A percentile compares a stretch with the other conserved stretches of the same genome.
phyloP scores from a whole-genome alignment of 2,888 invertebrate genomes.

The Eucriotettix oculatus region DNA sequence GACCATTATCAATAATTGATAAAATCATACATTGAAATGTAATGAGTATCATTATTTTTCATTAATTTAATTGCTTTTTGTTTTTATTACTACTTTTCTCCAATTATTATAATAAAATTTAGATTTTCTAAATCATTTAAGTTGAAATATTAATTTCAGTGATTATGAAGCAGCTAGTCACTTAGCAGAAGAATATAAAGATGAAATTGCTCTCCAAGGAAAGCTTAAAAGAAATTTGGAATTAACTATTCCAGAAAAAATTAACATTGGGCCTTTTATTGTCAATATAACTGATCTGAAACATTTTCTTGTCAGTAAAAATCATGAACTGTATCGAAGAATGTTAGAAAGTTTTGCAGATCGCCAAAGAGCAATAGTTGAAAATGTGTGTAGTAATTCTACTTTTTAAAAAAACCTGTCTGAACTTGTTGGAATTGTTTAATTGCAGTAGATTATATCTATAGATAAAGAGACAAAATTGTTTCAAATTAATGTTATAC shows the following conservation, averaged over 20 bases:
- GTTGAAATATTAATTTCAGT: constrained; percentile 17
- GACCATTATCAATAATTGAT: no score
- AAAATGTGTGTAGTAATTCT: constrained; percentile 32
- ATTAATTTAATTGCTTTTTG: no score
- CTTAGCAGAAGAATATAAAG: constrained; percentile 48
- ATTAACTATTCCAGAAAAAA: constrained; percentile 45
- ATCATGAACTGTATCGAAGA: constrained; percentile 47
- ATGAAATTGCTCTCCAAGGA: constrained; percentile 51
- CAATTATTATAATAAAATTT: no score
- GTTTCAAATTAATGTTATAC: no score
- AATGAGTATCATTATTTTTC: no score
- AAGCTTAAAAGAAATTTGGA: constrained; percentile 48
- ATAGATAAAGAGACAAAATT: neutral
- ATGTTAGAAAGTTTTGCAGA: constrained; percentile 55
- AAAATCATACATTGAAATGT: no score
- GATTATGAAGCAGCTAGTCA: constrained; percentile 41
- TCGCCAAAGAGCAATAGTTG: constrained; percentile 45
- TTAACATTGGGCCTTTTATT: constrained; percentile 62
- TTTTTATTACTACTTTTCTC: no score
- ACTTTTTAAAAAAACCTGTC: no score
- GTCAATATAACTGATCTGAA: constrained; percentile 51
- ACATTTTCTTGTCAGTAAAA: constrained; percentile 49
- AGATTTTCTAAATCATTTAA: no score
- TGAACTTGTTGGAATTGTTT: neutral
- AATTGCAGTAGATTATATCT: neutral